phyloP scores from a whole-genome alignment of 2,797 vertebrate genomes.

The Holocentrus rufus region DNA sequence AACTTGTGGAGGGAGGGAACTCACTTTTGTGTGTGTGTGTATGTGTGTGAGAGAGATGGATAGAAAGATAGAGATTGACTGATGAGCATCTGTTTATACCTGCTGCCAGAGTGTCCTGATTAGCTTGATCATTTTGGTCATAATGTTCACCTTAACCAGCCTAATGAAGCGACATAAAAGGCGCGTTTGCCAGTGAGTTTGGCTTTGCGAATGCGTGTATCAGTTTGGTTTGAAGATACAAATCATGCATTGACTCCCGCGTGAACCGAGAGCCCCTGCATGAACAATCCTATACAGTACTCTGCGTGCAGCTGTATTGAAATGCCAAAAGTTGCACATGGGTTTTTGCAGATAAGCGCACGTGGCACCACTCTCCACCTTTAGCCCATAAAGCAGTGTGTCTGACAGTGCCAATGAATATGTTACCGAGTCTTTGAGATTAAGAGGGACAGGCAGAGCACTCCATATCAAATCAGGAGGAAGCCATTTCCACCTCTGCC shows the following conservation, averaged over 20 bases:
- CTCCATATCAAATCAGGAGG: conserved; percentile 76
- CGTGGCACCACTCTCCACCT: conserved; percentile 55
- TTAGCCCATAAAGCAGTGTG: conserved; percentile 61
- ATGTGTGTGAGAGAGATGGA: conserved; percentile 11
- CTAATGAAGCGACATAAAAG: neutral
- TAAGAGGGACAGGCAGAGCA: conserved; percentile 74
- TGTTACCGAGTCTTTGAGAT: conserved; percentile 72
- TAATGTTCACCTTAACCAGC: conserved; percentile 2
- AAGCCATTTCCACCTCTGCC: conserved; percentile 78
- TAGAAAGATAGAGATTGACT: conserved; percentile 3
- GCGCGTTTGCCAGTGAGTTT: neutral
- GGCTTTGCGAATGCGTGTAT: neutral
- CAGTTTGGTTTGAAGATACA: conserved; percentile 20
- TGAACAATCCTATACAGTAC: neutral
- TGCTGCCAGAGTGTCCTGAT: neutral
- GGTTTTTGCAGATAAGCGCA: conserved; percentile 59
- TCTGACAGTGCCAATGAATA: conserved; percentile 77
- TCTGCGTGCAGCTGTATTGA: conserved; percentile 20
- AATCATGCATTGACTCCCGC: neutral
- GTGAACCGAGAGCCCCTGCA: neutral
- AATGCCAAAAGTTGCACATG: conserved; percentile 59
- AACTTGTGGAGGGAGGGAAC: conserved; percentile 24
- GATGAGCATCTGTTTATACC: conserved; percentile 20
- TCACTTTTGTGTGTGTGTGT: conserved; percentile 18
- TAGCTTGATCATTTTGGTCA: neutral